phyloP scores from a whole-genome alignment of 2,888 invertebrate genomes.

The Drosophila pseudotalamancana region DNA sequence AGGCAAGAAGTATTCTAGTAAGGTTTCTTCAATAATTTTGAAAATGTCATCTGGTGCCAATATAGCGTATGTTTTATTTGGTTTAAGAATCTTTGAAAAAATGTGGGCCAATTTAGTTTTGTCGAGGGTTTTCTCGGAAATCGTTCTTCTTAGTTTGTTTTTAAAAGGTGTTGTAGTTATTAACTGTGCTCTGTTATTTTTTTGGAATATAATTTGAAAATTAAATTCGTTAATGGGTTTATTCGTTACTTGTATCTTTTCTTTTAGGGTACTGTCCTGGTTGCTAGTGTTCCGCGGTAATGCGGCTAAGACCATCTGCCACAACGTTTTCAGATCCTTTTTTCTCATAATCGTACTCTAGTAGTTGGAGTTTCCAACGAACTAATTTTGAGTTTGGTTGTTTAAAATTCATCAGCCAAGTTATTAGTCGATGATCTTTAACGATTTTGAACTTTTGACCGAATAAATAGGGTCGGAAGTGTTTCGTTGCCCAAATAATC shows the following conservation, averaged over 20 bases:
- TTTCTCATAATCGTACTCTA: neutral
- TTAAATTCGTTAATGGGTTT: neutral
- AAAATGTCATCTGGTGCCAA: neutral
- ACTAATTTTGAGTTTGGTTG: no score
- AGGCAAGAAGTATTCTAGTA: neutral
- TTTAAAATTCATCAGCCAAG: no score
- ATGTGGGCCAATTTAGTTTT: neutral
- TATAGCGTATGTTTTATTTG: neutral
- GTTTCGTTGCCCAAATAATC: conserved; percentile 21
- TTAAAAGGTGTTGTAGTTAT: neutral
- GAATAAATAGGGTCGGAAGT: conserved; percentile 80
- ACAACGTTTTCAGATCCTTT: no score
- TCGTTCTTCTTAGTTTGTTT: neutral
- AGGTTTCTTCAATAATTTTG: neutral
- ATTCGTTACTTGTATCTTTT: neutral
- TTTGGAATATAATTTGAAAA: neutral
- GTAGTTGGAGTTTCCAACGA: no score
- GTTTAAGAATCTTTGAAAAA: neutral
- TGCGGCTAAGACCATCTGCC: no score
- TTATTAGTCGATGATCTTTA: conserved; percentile 73
- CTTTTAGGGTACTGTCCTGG: neutral
- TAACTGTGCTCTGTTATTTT: no score
- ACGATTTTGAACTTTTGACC: conserved; percentile 78
- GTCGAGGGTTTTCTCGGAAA: neutral
- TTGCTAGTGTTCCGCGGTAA: neutral